Conservation (phyloP, 2,888 invertebrate species). For the Merodon equestris region DNA sequence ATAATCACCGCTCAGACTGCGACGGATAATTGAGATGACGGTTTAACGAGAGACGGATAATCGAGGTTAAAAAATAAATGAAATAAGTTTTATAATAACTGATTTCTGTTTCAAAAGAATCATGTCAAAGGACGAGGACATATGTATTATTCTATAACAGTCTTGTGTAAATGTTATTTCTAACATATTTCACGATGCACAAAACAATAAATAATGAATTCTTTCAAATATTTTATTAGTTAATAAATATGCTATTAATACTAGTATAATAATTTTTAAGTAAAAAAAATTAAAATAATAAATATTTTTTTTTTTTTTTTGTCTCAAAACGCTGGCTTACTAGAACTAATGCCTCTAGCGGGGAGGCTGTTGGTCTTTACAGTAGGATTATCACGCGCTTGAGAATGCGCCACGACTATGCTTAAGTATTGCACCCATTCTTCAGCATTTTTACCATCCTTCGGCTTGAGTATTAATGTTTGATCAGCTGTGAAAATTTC, state of each 20-base stretch:
- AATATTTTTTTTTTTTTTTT: neutral
- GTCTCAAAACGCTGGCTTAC: constrained; percentile 76
- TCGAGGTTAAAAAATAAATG: no score
- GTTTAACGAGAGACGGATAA: no score
- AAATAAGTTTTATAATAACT: no score
- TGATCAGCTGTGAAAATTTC: constrained; percentile 97
- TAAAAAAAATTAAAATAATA: constrained; percentile 35
- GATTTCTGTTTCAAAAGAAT: no score
- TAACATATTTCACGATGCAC: no score
- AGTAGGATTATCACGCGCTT: constrained; percentile 78
- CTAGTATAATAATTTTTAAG: constrained; percentile 5
- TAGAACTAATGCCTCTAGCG: constrained; percentile 78
- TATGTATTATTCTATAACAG: no score
- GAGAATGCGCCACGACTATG: constrained; percentile 91
- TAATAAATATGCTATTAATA: constrained; percentile 37
- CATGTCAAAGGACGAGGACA: no score
- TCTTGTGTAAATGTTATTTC: no score
- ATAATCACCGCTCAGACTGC: no score
- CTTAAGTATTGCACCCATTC: constrained; percentile 97
- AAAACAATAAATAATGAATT: no score
- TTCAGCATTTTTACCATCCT: constrained; percentile 95
- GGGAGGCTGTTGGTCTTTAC: constrained; percentile 79
- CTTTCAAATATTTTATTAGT: neutral
- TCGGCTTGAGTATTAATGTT: constrained; percentile 94
- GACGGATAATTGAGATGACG: no score